These are phyloP conservation scores for Agapornis roseicollis DNA, from an alignment of 2,113 vertebrate species.

Conservation along the genomic window DNA sequence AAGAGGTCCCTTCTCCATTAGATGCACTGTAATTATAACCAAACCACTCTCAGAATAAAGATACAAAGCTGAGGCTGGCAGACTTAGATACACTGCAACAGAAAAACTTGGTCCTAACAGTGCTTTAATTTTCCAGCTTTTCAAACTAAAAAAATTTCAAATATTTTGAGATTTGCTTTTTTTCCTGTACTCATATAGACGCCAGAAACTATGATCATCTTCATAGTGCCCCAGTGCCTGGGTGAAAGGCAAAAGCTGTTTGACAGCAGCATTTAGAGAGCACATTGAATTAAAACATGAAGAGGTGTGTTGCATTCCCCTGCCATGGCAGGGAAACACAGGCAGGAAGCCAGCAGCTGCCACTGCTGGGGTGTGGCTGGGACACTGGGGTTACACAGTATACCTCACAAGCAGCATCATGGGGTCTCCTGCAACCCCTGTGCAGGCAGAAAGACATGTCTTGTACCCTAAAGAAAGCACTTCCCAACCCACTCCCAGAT, in stretches of 20 bases:
- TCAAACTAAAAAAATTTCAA: not conserved
- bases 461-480: not conserved
- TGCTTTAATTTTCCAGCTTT: not conserved
- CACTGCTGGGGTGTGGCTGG: not conserved
- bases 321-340: not conserved
- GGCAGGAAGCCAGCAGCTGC: not conserved
- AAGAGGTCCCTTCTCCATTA: not conserved
- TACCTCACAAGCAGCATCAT: not conserved
- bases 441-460: rapidly evolving
- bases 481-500: not conserved
- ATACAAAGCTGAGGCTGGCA: not conserved
- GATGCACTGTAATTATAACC: not conserved
- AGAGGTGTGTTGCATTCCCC: not conserved
- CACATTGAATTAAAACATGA: not conserved
- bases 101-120: not conserved
- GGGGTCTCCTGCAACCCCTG: rapidly evolving
- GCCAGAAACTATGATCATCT: not conserved
- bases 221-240: not conserved
- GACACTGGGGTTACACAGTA: not conserved
- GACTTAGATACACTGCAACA: not conserved
- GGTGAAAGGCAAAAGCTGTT: not conserved
- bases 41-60: not conserved
- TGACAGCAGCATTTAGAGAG: not conserved
- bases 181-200: not conserved
- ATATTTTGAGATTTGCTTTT: not conserved